phyloP scores from a whole-genome alignment of 1,140 invertebrate species.

The Globodera ellingtonae region DNA sequence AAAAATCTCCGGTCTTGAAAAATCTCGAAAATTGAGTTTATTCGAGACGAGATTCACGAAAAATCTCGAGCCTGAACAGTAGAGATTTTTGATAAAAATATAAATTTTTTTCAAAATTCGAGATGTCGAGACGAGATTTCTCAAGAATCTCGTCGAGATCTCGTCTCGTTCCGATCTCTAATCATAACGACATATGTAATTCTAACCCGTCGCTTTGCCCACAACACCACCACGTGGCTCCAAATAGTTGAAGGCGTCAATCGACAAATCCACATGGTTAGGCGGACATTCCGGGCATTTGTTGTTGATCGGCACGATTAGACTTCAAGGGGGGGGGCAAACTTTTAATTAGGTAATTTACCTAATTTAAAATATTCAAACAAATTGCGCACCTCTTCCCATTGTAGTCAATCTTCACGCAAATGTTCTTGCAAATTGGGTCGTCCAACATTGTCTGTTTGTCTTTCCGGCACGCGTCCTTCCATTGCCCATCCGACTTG shows the following conservation, averaged over 20 bases:
- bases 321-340: conserved; percentile 14
- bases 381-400: conserved; percentile 29
- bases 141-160: too few relatives aligned
- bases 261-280: conserved; percentile 35
- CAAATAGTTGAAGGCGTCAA: conserved; percentile 21
- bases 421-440: conserved; percentile 40
- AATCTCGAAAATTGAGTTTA: too few relatives aligned
- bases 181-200: too few relatives aligned
- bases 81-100: too few relatives aligned
- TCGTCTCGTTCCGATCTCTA: too few relatives aligned
- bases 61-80: too few relatives aligned
- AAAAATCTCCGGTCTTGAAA: too few relatives aligned
- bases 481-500: conserved; percentile 24
- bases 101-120: too few relatives aligned
- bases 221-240: conserved; percentile 32
- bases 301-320: conserved; percentile 29
- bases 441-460: conserved; percentile 30
- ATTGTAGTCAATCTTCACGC: conserved; percentile 42
- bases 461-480: conserved; percentile 18
- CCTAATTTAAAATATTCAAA: neutral
- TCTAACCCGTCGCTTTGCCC: conserved; percentile 21
- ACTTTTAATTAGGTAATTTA: neutral
- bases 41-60: too few relatives aligned
- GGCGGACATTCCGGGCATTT: conserved; percentile 36
- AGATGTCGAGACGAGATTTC: too few relatives aligned